Evolutionary conservation across 2,797 vertebrate genomes (phyloP).

Genomic region (Centropyge bicolor): DNA sequence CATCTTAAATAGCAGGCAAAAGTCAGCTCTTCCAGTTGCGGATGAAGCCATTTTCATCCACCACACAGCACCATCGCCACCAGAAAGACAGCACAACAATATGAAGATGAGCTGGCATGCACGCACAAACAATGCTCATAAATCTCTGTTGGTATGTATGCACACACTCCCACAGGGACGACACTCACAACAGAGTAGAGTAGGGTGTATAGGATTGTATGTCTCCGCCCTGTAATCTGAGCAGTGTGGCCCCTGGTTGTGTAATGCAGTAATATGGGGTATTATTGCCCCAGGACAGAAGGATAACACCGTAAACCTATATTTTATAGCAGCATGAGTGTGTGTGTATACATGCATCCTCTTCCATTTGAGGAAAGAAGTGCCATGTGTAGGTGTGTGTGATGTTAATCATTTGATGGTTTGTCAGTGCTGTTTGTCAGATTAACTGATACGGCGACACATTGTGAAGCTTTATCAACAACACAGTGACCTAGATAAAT

Average conservation of each 20-base stretch:
- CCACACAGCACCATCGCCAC: no score
- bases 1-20: background rate
- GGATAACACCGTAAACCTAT: slow-evolving; percentile 79
- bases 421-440: no score
- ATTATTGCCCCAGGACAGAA: slow-evolving; percentile 81
- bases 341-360: slow-evolving; percentile 50
- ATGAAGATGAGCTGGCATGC: background rate
- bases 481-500: background rate
- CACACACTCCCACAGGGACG: slow-evolving; percentile 27
- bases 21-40: background rate
- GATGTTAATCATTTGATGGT: slow-evolving; percentile 40
- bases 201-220: slow-evolving; percentile 67
- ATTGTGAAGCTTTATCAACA: slow-evolving; percentile 2
- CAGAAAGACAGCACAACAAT: background rate
- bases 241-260: slow-evolving; percentile 74
- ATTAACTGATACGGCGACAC: background rate
- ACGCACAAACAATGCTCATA: slow-evolving; percentile 5
- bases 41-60: background rate
- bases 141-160: slow-evolving; percentile 7
- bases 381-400: slow-evolving; percentile 10
- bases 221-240: slow-evolving; percentile 80
- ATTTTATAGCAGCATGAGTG: slow-evolving; percentile 79
- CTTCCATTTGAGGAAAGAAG: slow-evolving; percentile 17
- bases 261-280: slow-evolving; percentile 86
- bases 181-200: slow-evolving; percentile 47